Evolutionary conservation across 2,113 vertebrate species (phyloP), one percentile per base, ranked within the genome.

Genomic region (Castor canadensis): DNA sequence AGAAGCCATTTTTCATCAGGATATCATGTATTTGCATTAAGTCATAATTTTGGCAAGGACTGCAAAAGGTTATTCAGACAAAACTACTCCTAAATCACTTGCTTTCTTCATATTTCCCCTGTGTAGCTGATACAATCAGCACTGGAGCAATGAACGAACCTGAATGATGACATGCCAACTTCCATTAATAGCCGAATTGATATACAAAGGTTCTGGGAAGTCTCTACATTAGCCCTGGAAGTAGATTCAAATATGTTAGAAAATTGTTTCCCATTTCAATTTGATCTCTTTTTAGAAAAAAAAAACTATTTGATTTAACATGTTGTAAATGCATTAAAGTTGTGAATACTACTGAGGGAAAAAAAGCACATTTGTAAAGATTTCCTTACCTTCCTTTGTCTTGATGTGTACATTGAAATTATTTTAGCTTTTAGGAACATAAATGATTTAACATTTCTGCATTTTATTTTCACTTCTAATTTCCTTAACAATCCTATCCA

Each of bases 191-290:
- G 52, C 9, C 38, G 89, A 96, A 85, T 90, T 79, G 82, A 90
- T 95, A 73, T 12, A 77, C 38, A 81, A n/a, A 92, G 38, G 19
- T 93, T 94, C 92, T 84, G 43, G 71, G 76, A 45, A 85, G 66
- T 77, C 24, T 87, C 66, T 81, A 38, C 43, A 47, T 95, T 94
- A 76, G 66, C 60, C 38, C 22, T 94, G 64, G 80, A 96, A 95
- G 62, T 73, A 80, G 43, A 95, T 77, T 90, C 87, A 94, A 87
- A 95, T 87, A 66, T 77, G 72, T 88, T 80, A 75, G 95, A 96
- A 96, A 97, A 87, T 40, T 91, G 71, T 94, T 97, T 92, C 87
- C 69, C 45, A 22, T 89, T 96, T 91, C 80, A 77, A 87, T 79
- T 62, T 95, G 40, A 81, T 52, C 71, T 52, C 19, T 67, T 64